A percentile compares a stretch with the other conserved stretches of the same genome.
Evolutionary conservation across 1,140 invertebrate genomes (phyloP).

Genomic region (Battus philenor): DNA sequence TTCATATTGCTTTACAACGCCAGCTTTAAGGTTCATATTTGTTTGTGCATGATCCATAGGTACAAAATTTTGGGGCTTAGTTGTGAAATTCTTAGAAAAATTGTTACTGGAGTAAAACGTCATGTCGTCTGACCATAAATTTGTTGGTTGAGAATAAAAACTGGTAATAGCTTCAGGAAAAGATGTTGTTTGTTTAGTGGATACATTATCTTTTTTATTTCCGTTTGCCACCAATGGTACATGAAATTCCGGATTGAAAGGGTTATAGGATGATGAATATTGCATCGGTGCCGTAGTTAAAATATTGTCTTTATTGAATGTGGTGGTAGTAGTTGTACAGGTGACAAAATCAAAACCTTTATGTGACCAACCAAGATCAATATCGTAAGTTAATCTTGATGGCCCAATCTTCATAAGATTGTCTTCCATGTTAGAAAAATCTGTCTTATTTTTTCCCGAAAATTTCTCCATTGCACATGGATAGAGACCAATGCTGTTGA

Average conservation of each 20-base stretch:
- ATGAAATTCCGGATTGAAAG: slow-evolving; percentile 68
- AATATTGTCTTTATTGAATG: slow-evolving; percentile 59
- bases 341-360: slow-evolving; percentile 68
- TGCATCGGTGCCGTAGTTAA: slow-evolving; percentile 44
- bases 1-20: slow-evolving; percentile 40
- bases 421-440: slow-evolving; percentile 59
- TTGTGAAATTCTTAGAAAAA: slow-evolving; percentile 39
- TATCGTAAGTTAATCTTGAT: slow-evolving; percentile 66
- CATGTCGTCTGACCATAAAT: slow-evolving; percentile 60
- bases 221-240: slow-evolving; percentile 55
- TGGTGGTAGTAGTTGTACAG: slow-evolving; percentile 49
- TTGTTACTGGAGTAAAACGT: slow-evolving; percentile 53
- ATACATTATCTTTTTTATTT: slow-evolving; percentile 46
- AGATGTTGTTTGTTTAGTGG: slow-evolving; percentile 40
- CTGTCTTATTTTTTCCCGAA: slow-evolving; percentile 56
- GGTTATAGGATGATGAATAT: slow-evolving; percentile 61
- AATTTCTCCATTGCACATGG: slow-evolving; percentile 70
- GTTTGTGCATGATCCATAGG: slow-evolving; percentile 36
- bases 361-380: slow-evolving; percentile 68
- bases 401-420: slow-evolving; percentile 67
- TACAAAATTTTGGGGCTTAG: slow-evolving; percentile 54
- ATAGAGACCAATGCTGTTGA: slow-evolving; percentile 58
- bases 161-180: slow-evolving; percentile 56
- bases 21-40: slow-evolving; percentile 37
- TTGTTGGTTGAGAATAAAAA: slow-evolving; percentile 62